Percentiles rank a stretch among this genome's conserved stretches.
Conservation (phyloP, 1,140 invertebrate species). For the Zelostemma sp. region DNA sequence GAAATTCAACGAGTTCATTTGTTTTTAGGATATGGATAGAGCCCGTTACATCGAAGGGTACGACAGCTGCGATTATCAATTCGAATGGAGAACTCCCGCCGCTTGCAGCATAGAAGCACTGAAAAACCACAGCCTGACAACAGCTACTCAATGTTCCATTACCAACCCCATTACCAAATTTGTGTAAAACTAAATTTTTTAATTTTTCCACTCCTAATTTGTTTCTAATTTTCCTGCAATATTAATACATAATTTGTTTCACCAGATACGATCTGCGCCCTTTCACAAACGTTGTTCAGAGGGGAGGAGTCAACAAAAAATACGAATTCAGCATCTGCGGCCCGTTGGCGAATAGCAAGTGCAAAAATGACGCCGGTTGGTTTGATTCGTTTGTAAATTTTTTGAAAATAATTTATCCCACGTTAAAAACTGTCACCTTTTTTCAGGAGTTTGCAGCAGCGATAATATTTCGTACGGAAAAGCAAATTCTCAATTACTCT, state of each 20-base stretch:
- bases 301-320: slow-evolving; percentile 17
- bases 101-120: slow-evolving; percentile 56
- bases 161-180: slow-evolving; percentile 57
- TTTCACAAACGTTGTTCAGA: slow-evolving; percentile 15
- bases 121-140: slow-evolving; percentile 46
- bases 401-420: slow-evolving; percentile 1
- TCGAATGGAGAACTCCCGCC: slow-evolving; percentile 45
- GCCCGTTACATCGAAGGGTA: slow-evolving; percentile 51
- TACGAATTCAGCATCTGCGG: slow-evolving; percentile 56
- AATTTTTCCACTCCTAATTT: background rate
- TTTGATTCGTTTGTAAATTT: slow-evolving; percentile 1
- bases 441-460: slow-evolving; percentile 54
- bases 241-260: background rate
- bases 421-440: slow-evolving; percentile 3
- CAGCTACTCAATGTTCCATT: slow-evolving; percentile 48
- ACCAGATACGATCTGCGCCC: slow-evolving; percentile 52
- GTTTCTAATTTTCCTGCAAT: background rate
- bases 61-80: slow-evolving; percentile 56
- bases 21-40: slow-evolving; percentile 45
- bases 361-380: slow-evolving; percentile 47
- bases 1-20: too few relatives aligned
- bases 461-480: slow-evolving; percentile 60
- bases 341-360: slow-evolving; percentile 34
- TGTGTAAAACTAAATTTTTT: slow-evolving; percentile 39
- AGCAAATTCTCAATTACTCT: slow-evolving; percentile 66